Percentiles rank a stretch among this genome's conserved stretches.
phyloP scores from a whole-genome alignment of 1,140 invertebrate genomes.

The Berghia stephanieae region DNA sequence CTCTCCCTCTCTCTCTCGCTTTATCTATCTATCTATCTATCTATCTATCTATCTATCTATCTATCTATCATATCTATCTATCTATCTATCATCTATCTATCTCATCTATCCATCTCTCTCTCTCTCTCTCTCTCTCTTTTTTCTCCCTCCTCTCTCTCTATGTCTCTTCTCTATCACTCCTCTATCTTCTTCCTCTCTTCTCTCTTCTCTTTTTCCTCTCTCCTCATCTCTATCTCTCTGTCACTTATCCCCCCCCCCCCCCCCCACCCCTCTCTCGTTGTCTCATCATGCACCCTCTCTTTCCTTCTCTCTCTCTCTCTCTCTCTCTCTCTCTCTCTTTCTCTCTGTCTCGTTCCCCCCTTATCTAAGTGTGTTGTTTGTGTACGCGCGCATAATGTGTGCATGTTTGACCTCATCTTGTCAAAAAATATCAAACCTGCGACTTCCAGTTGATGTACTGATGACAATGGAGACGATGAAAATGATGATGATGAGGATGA shows the following conservation, averaged over 20 bases:
- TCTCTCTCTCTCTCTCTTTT: neutral
- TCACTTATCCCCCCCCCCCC: neutral
- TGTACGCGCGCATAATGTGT: no score
- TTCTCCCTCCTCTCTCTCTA: neutral
- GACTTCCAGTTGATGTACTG: no score
- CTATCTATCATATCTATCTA: no score
- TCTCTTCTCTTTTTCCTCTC: neutral
- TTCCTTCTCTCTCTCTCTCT: neutral
- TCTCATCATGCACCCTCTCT: neutral
- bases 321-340: slow-evolving; percentile 4
- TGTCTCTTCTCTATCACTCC: neutral
- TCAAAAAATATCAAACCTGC: no score
- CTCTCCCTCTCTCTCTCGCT: no score
- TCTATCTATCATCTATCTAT: no score
- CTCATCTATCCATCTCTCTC: no score
- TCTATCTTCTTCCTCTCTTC: neutral
- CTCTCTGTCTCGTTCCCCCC: slow-evolving; percentile 2
- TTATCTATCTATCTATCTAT: no score
- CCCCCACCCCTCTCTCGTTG: neutral
- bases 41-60: no score
- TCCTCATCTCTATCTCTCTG: neutral
- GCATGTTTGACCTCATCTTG: no score
- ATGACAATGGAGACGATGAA: no score
- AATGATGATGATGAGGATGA: no score
- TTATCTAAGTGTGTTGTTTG: neutral